A percentile compares a stretch with the other conserved stretches of the same genome.
These are phyloP conservation scores for Myotis findleyi DNA, from an alignment of 2,797 vertebrate genomes.

Conservation along the genomic window DNA sequence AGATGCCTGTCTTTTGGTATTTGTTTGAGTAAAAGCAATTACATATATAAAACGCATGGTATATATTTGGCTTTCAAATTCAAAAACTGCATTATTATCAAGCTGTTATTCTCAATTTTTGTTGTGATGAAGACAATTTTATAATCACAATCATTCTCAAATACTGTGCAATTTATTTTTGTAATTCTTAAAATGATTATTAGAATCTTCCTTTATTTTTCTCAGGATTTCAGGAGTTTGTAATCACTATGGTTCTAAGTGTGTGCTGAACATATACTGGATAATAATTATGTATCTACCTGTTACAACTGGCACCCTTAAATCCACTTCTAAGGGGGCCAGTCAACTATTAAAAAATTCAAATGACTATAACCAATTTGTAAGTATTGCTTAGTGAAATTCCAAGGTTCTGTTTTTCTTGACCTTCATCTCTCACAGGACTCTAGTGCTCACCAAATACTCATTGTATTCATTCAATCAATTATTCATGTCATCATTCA, in stretches of 20 bases:
- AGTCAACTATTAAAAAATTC: conserved; percentile 2
- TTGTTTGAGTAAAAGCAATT: not conserved
- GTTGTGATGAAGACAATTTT: not conserved
- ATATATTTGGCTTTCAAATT: conserved; percentile 48
- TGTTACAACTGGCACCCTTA: not conserved
- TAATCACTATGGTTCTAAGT: not conserved
- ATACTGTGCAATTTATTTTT: not conserved
- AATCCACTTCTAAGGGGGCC: not conserved
- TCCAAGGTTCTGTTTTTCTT: not conserved
- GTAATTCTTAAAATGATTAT: not conserved
- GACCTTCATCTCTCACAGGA: not conserved
- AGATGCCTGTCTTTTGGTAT: not conserved
- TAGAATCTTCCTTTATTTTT: not conserved
- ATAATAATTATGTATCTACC: not conserved
- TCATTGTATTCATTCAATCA: not conserved
- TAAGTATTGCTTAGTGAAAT: not conserved
- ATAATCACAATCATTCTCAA: conserved; percentile 34
- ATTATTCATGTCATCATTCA: not conserved
- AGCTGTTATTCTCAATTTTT: not conserved
- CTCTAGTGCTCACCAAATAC: not conserved
- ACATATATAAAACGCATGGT: not conserved
- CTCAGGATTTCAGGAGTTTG: not conserved
- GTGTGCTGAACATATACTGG: not conserved
- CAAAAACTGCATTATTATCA: not conserved
- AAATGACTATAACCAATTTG: not conserved